Base-by-base conservation (phyloP, 2,797 vertebrate species). In the Spinus olivaceus region DNA sequence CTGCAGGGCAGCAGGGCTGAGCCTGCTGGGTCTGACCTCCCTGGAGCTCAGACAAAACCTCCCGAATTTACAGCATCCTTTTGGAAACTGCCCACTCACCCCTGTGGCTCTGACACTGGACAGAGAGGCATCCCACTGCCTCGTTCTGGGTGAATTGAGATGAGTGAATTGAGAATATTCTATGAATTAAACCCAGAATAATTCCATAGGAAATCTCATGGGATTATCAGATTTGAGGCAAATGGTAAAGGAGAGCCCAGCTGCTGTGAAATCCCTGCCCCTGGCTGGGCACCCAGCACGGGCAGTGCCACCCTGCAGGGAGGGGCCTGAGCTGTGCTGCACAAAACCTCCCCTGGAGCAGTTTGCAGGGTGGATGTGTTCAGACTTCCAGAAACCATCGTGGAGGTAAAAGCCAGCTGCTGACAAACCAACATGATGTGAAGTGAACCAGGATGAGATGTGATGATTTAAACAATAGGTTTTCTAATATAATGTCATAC, bases 361-460 rank as follows among this genome's bases (percentile, higher is more conserved):
- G 2, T 7, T 1, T 12, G 32, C n/a, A 30, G 18, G 0, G 1
- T 0, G 9, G 22, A 11, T 2, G 0, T 4, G 30, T 7, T 16
- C 33, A 37, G 88, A 32, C 47, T 64, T 51, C 3, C 1, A 63
- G 14, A 65, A 66, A 33, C 10, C 3, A 14, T 8, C 1, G 1
- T 21, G 74, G 23, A 19, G 79, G 23, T 21, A 64, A 66, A 82
- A 85, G 41, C 25, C 20, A 76, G 5, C 39, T 32, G 19, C 66
- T 51, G 39, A 28, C 39, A 70, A 72, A 35, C 11, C 24, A 35
- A 71, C 16, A 1, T 1, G 23, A 4, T 11, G 17, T 1, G 60
- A 92, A 9, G 15, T 1, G 71, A 92, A 8, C 56, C 7, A 60
- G 12, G 32, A 46, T 2, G 2, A 33, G 60, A 70, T 73, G 0